A percentile compares a stretch with the other conserved stretches of the same genome.
Evolutionary conservation across 1,140 invertebrate species (phyloP).

Genomic region (Amphibalanus amphitrite): DNA sequence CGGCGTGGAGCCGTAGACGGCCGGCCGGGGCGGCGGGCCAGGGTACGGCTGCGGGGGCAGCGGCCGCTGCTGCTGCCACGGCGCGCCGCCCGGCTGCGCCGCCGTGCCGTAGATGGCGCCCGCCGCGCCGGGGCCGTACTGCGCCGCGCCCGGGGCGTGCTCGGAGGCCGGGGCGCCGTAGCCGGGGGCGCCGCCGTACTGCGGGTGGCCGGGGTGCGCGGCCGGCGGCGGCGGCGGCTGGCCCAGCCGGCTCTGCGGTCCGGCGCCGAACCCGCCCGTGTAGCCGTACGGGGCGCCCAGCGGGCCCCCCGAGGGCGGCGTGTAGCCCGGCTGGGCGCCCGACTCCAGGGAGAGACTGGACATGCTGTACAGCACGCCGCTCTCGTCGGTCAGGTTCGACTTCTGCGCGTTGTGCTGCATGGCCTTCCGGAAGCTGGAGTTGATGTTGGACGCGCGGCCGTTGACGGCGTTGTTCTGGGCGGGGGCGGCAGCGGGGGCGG

Average conservation of each 20-base stretch:
- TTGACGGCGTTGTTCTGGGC: slow-evolving; percentile 10
- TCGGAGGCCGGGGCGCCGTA: slow-evolving; percentile 8
- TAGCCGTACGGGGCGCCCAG: slow-evolving; percentile 12
- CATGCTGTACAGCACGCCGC: slow-evolving; percentile 15
- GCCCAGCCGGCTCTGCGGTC: slow-evolving; percentile 9
- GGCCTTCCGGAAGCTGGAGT: slow-evolving; percentile 22
- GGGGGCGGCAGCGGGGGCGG: slow-evolving; percentile 29
- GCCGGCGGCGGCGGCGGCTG: slow-evolving; percentile 9
- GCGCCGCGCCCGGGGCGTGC: slow-evolving; percentile 13
- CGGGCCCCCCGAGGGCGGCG: background rate
- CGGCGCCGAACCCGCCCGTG: slow-evolving; percentile 9
- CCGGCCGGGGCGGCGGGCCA: too few relatives aligned
- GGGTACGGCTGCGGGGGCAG: background rate
- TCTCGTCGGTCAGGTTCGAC: slow-evolving; percentile 20
- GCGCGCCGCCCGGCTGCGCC: background rate
- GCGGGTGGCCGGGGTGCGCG: slow-evolving; percentile 11
- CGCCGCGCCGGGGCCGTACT: background rate
- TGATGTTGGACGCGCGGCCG: slow-evolving; percentile 16
- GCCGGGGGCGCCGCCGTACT: slow-evolving; percentile 14
- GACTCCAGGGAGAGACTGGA: slow-evolving; percentile 7
- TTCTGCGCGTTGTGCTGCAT: slow-evolving; percentile 22
- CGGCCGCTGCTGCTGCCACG: background rate
- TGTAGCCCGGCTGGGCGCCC: slow-evolving; percentile 5
- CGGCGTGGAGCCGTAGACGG: background rate
- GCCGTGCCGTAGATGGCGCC: background rate